phyloP scores from a whole-genome alignment of 64 coral and sea anemone species.

The Astreopora myriophthalma region DNA sequence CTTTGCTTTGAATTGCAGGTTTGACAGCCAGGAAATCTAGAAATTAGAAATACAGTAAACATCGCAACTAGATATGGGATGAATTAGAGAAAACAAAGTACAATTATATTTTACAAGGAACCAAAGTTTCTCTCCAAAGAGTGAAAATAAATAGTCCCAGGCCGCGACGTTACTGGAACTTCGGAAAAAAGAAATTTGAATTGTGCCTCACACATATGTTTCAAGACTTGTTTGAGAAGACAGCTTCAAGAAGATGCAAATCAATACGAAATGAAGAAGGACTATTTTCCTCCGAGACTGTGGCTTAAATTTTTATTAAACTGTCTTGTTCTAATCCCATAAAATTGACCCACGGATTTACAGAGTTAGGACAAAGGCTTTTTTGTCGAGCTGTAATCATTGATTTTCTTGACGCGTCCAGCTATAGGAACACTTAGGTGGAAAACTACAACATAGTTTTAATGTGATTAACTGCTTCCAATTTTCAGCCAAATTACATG shows the following conservation, averaged over 20 bases:
- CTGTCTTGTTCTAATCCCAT: conserved; percentile 14
- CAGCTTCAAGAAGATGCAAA: background rate
- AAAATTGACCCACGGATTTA: background rate
- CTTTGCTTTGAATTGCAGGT: background rate
- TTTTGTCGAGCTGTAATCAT: too few relatives aligned
- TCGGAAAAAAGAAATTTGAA: too few relatives aligned
- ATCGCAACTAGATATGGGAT: background rate
- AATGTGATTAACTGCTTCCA: background rate
- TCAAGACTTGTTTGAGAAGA: background rate
- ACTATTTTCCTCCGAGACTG: background rate
- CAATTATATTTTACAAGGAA: background rate
- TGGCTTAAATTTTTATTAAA: conserved; percentile 13
- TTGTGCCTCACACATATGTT: too few relatives aligned
- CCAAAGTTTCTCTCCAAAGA: background rate
- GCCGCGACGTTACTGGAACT: too few relatives aligned
- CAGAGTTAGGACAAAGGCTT: background rate
- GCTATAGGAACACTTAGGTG: too few relatives aligned
- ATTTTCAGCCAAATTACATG: background rate
- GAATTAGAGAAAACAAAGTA: background rate
- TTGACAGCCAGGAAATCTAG: background rate
- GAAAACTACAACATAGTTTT: background rate
- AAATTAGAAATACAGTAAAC: background rate
- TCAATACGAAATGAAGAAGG: background rate
- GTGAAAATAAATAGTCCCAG: background rate
- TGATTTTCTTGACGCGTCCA: too few relatives aligned